Base-by-base conservation (phyloP, 1,140 invertebrate genomes). In the Oscheius sp. region DNA sequence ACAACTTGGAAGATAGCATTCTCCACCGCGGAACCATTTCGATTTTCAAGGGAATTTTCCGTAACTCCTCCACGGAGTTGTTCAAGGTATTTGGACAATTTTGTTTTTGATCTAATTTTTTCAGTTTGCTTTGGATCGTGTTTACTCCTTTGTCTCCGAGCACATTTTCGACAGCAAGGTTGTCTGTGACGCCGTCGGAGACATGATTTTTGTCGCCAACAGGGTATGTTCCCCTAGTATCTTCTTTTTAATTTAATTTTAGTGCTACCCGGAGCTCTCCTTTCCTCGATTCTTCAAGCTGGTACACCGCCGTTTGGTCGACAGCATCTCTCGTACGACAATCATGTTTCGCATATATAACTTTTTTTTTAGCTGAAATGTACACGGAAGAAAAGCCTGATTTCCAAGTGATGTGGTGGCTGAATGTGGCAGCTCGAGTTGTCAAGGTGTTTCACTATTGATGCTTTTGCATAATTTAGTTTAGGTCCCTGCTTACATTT, bases 161-260 rank as follows among this genome's bases (percentile, higher is more conserved):
- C 88, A 89, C 23, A 90, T 92, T 7, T 89, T 92, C 52, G 93
- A 95, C 84, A 90, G 89, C 0, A 90, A 90, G 79, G 90, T 94
- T 0, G 90, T 92, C 0, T 92, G 92, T 0, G 90, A 90, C 80
- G 88, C 92, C 78, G 88, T 91, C 0, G 91, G 89, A 0, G 88
- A 88, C 42, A 85, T 92, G 28, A 89, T 91, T 74, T 87, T 88
- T 49, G 87, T 89, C 29, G 92, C 92, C 82, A 88, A 90, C 1
- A 89, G 88, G 66, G 88, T 91, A 45, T 88, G 90, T 64, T n/a
- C 7, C 42, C 77, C 32, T 91, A 93, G 77, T 89, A 91, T 75
- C 90, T 92, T 74, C 86, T 95, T 68, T 18, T 7, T 82, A 92
- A 0, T 94, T 92, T 84, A 90, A 91, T 78, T 32, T 86, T 91